Base-by-base conservation (phyloP, 2,888 invertebrate genomes). In the Dynastes hyllus region DNA sequence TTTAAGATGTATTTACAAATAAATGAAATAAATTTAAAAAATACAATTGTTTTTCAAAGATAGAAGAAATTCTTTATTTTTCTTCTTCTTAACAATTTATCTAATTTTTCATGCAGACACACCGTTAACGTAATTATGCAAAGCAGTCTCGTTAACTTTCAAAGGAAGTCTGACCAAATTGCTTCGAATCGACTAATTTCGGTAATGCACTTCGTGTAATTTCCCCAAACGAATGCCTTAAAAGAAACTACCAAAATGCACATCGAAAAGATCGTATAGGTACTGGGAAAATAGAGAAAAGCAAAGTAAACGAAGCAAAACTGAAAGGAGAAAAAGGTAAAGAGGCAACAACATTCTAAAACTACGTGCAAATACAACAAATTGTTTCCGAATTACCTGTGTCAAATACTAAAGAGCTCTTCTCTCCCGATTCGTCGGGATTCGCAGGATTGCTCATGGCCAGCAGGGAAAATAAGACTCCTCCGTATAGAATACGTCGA, bases 331-430 rank as follows among this genome's bases (percentile, higher is more conserved):
- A 22, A 61, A 61, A 75, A 61, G 61, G 55, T 58, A 58, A 27
- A 22, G 61, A 75, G 61, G 67, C 55, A 67, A 66, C 67, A 40
- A 65, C 40, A 55, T 67, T 77, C 55, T 67, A 75, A 61, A 61
- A 40, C 55, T 77, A 67, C 77, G 77, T 77, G 69, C 69, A 69
- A 77, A 67, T 77, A 69, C 77, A 77, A 77, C 77, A 77, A 77
- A 77, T 67, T 77, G 77, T 77, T 77, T 77, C 65, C 69, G 55
- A 67, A 77, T 77, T 77, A 69, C 77, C 77, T 77, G 67, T 77
- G 69, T 77, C 77, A 69, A 75, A 75, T 75, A 75, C 73, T 75
- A 75, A 75, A 75, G 73, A 75, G 73, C 61, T 75, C 40, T 50
- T 69, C 29, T 51, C 51, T 27, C 27, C 50, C 11, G 55, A 40